Conservation (phyloP, 2,113 vertebrate species). For the Centropus bengalensis region DNA sequence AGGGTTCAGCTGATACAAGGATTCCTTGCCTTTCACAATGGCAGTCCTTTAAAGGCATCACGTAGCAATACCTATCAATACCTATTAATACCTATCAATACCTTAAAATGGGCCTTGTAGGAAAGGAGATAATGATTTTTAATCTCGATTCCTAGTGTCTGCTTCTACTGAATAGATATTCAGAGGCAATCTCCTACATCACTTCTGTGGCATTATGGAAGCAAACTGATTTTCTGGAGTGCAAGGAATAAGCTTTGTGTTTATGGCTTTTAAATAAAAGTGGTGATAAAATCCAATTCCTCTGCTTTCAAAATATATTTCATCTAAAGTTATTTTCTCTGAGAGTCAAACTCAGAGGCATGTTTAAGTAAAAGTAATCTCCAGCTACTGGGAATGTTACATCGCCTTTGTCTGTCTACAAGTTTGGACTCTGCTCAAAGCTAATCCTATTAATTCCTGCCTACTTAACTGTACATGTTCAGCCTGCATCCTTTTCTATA, state of each 20-base stretch:
- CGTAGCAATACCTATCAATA: not conserved
- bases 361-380: constrained; percentile 19
- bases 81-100: not conserved
- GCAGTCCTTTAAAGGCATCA: not conserved
- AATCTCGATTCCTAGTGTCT: not conserved
- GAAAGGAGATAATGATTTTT: not conserved
- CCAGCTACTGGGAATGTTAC: not conserved
- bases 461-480: not conserved
- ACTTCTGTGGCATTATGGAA: not conserved
- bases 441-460: not conserved
- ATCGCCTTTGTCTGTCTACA: not conserved
- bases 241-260: not conserved
- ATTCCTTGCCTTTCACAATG: not conserved
- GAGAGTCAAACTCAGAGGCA: not conserved
- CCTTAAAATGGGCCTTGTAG: not conserved
- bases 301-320: constrained; percentile 6
- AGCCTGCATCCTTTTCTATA: not conserved
- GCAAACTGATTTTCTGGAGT: not conserved
- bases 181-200: not conserved
- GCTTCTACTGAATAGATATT: not conserved
- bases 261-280: constrained; percentile 15
- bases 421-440: not conserved
- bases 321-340: not conserved
- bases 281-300: not conserved
- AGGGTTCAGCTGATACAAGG: not conserved